Evolutionary conservation across 2,888 invertebrate genomes (phyloP).

Genomic region (Tipula lateralis): DNA sequence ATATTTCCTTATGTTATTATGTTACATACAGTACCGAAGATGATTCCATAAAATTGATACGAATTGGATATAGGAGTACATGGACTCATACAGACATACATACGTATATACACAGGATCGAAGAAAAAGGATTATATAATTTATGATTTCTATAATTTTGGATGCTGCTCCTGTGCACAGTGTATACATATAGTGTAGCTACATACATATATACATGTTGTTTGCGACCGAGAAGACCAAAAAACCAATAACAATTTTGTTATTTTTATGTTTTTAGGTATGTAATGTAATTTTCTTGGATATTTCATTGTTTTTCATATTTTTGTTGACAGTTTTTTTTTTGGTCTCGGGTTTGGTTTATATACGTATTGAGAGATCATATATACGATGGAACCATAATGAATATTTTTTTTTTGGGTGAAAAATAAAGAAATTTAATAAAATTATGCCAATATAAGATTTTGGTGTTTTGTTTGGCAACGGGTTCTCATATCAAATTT

Average conservation of each 20-base stretch:
- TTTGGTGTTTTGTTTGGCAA: not conserved
- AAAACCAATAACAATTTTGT: conserved; percentile 6
- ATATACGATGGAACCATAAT: not conserved
- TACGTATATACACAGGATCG: not conserved
- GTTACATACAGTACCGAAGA: not conserved
- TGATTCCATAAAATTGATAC: conserved; percentile 8
- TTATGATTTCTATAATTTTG: conserved; percentile 24
- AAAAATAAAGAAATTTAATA: conserved; percentile 8
- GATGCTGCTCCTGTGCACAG: conserved; percentile 3
- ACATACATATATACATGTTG: not conserved
- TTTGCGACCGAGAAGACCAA: not conserved
- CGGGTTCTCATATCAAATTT: not conserved
- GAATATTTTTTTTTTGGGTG: not conserved
- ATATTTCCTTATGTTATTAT: not conserved
- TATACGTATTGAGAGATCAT: not conserved
- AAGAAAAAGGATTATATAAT: not conserved
- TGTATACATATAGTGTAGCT: not conserved
- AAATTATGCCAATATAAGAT: conserved; percentile 14
- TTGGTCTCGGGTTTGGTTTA: not conserved
- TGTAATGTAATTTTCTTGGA: not conserved
- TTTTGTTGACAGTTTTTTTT: not conserved
- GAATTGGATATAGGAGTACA: not conserved
- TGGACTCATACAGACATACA: not conserved
- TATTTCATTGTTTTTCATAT: conserved; percentile 24
- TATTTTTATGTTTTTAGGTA: conserved; percentile 9